These are phyloP conservation scores for Synanthedon myopaeformis DNA, from an alignment of 2,888 invertebrate species.

Conservation along the genomic window DNA sequence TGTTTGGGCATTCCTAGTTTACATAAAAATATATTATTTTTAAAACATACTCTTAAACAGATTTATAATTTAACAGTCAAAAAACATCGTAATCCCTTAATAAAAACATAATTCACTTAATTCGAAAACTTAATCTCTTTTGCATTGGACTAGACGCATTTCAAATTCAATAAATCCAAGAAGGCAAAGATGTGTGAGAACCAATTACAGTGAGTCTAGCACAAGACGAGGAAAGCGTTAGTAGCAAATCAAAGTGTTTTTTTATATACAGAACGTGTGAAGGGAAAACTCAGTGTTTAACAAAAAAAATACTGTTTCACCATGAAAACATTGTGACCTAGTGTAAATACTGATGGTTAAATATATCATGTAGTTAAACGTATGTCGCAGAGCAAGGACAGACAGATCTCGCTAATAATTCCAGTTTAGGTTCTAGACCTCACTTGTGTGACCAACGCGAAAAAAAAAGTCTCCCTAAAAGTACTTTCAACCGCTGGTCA, in stretches of 20 bases:
- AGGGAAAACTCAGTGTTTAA: slow-evolving; percentile 35
- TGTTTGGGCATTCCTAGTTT: no score
- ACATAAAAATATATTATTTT: no score
- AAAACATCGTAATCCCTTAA: no score
- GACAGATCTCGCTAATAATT: slow-evolving; percentile 53
- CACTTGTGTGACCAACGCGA: background rate
- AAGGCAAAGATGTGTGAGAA: slow-evolving; percentile 66
- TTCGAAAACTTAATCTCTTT: slow-evolving; percentile 64
- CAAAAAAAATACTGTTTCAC: slow-evolving; percentile 62
- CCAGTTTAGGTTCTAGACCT: slow-evolving; percentile 9
- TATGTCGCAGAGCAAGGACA: slow-evolving; percentile 42
- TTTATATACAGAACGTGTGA: slow-evolving; percentile 48
- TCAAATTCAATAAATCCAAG: slow-evolving; percentile 49
- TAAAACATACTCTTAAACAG: no score
- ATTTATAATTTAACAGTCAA: no score
- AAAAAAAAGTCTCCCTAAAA: no score
- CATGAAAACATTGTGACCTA: slow-evolving; percentile 46
- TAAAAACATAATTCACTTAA: slow-evolving; percentile 48
- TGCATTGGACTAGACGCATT: slow-evolving; percentile 68
- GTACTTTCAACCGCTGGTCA: slow-evolving; percentile 28
- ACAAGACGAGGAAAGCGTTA: slow-evolving; percentile 29
- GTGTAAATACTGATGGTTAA: slow-evolving; percentile 49
- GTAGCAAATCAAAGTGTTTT: slow-evolving; percentile 26
- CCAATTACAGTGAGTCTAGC: slow-evolving; percentile 43
- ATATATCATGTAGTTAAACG: slow-evolving; percentile 3